Base-by-base conservation (phyloP, 2,797 vertebrate species). In the Tinamus major region DNA sequence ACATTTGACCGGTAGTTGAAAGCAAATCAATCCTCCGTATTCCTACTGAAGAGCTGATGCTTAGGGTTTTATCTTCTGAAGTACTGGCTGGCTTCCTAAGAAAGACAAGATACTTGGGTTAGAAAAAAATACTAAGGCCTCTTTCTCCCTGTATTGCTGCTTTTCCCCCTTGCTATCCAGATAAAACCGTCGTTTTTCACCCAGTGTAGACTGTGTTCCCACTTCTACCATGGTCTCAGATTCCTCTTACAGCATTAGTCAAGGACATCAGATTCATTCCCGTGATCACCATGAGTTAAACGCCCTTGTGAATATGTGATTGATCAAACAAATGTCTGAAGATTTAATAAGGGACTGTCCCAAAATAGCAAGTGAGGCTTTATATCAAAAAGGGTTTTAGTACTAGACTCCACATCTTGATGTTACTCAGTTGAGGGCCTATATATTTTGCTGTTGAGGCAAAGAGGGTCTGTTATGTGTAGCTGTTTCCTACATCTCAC, bases 1-100 rank as follows among this genome's bases (percentile, higher is more conserved):
- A 94, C 92, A 96, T 97, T 97, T 94, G 96, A 96, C 97, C 95
- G 92, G 90, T 96, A 94, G 96, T 92, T 95, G 97, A 97, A 97
- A 97, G 95, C 93, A 97, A 97, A 97, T 97, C 91, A 91, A 79
- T 79, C 87, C 85, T 87, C 68, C 72, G n/a, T 96, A 93, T 96
- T 94, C 93, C 90, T 76, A 80, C 93, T 92, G 55, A 90, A 86
- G 93, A 89, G 86, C 89, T 94, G 96, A 92, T 94, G 90, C 94
- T 67, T 89, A 74, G 81, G 86, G 87, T 35, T 75, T 59, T 39
- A 2, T 17, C 74, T 94, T 95, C 87, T 86, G 16, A 61, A 77
- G 83, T 87, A 80, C 20, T 6, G 24, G 85, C 68, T 90, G 92
- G 59, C 68, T 94, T 95, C 64, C 68, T 94, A 64, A 70, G 85